Conservation (phyloP, 1,140 invertebrate genomes). For the Cotesia chilonis region DNA sequence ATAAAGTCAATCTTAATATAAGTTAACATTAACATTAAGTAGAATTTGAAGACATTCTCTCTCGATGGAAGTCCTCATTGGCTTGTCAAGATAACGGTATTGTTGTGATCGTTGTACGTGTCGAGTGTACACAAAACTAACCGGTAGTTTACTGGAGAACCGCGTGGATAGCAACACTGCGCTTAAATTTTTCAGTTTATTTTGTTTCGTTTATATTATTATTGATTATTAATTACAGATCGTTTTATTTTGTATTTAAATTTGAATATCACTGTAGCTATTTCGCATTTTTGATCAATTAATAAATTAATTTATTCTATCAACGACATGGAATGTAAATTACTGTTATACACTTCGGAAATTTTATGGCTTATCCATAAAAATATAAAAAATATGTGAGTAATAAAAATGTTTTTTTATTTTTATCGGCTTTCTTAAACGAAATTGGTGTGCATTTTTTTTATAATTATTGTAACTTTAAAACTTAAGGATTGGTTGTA, state of each 20-base stretch:
- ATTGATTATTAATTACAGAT: not conserved
- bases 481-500: too few relatives aligned
- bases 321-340: too few relatives aligned
- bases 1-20: not conserved
- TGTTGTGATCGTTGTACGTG: conserved; percentile 33
- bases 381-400: too few relatives aligned
- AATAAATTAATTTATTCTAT: too few relatives aligned
- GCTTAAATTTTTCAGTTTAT: not conserved
- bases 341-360: not conserved
- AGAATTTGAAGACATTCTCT: conserved; percentile 3
- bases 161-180: conserved; percentile 29
- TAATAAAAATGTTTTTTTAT: too few relatives aligned
- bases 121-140: conserved; percentile 17
- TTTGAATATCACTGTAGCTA: too few relatives aligned
- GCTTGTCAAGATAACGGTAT: conserved; percentile 50
- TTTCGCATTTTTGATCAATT: too few relatives aligned
- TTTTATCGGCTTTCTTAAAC: too few relatives aligned
- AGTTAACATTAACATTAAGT: not conserved
- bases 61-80: conserved; percentile 42
- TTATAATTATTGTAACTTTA: too few relatives aligned
- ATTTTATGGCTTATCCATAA: not conserved
- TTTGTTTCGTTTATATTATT: not conserved
- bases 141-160: conserved; percentile 32
- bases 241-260: not conserved
- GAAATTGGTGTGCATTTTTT: too few relatives aligned